Base-by-base conservation (phyloP, 2,888 invertebrate species). In the Caenorhabditis macrosperma region DNA sequence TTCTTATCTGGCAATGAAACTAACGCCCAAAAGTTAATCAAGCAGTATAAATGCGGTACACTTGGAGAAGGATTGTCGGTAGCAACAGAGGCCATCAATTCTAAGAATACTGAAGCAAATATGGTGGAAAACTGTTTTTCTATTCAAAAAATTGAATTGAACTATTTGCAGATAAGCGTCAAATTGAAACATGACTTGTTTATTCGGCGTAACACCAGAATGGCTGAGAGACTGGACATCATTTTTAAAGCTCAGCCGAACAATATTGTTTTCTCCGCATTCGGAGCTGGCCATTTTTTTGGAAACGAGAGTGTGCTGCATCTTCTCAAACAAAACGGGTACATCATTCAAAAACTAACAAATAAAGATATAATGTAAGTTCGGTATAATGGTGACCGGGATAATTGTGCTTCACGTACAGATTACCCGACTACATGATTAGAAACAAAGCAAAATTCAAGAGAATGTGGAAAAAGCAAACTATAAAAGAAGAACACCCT, bases 111-210 rank as follows among this genome's bases (percentile, higher is more conserved):
- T n/a, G n/a, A n/a, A n/a, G n/a, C n/a, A n/a, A n/a, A n/a, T n/a
- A n/a, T n/a, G n/a, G n/a, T n/a, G n/a, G n/a, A n/a, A n/a, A n/a
- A n/a, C n/a, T n/a, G n/a, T n/a, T n/a, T n/a, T n/a, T n/a, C n/a
- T n/a, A n/a, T n/a, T n/a, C n/a, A n/a, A n/a, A n/a, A n/a, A n/a
- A n/a, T n/a, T n/a, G n/a, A n/a, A n/a, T n/a, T n/a, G n/a, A n/a
- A n/a, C 20, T 59, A 15, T 20, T 68, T 80, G 24, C 75, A 86
- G 83, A 85, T 93, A 50, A 92, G 93, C 84, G 88, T 91, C 64
- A 92, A 92, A 84, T 92, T 93, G 85, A 90, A 91, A 52, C 88
- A 91, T 26, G 92, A 93, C 83, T 91, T 93, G n/a, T 92, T 93
- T 48, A 91, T 91, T 78, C 91, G 91, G 79, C 90, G 93, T 17